A percentile compares a stretch with the other conserved stretches of the same genome.
Evolutionary conservation across 1,140 invertebrate species (phyloP).

Genomic region (Dreissena polymorpha): DNA sequence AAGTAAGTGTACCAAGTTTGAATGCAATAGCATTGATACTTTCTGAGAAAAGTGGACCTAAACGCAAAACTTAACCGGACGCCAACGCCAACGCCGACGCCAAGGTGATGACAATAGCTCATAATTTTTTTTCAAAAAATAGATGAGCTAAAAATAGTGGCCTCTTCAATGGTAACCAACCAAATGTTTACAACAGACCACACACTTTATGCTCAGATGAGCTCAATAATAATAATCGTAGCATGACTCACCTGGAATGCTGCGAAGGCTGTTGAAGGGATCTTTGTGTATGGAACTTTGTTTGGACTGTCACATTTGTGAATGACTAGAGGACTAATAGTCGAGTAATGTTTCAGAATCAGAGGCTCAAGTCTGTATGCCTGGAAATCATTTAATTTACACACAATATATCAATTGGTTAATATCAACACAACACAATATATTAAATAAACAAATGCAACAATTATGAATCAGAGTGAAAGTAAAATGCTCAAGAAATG

Average conservation of each 20-base stretch:
- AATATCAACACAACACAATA: too few relatives aligned
- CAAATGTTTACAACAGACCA: neutral
- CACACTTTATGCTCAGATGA: neutral
- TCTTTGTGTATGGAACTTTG: constrained; percentile 78
- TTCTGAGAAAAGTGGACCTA: too few relatives aligned
- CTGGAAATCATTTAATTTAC: constrained; percentile 61
- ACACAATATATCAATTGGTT: neutral
- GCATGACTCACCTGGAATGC: constrained; percentile 58
- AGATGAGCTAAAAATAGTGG: neutral
- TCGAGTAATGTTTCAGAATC: constrained; percentile 85
- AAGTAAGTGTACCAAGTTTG: too few relatives aligned
- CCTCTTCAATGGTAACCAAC: neutral
- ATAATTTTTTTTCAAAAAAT: too few relatives aligned
- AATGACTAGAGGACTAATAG: constrained; percentile 85
- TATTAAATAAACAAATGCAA: too few relatives aligned
- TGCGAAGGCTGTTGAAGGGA: constrained; percentile 72
- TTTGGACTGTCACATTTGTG: constrained; percentile 82
- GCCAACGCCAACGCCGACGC: too few relatives aligned
- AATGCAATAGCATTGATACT: too few relatives aligned
- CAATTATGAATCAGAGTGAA: too few relatives aligned
- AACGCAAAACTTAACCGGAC: too few relatives aligned
- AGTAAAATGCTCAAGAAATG: too few relatives aligned
- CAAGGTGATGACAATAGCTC: too few relatives aligned
- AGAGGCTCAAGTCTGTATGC: constrained; percentile 87
- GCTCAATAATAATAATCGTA: neutral